Evolutionary conservation across 2,888 invertebrate genomes (phyloP), one percentile per base, ranked within the genome.

Genomic region (Oxystoma pomonae): DNA sequence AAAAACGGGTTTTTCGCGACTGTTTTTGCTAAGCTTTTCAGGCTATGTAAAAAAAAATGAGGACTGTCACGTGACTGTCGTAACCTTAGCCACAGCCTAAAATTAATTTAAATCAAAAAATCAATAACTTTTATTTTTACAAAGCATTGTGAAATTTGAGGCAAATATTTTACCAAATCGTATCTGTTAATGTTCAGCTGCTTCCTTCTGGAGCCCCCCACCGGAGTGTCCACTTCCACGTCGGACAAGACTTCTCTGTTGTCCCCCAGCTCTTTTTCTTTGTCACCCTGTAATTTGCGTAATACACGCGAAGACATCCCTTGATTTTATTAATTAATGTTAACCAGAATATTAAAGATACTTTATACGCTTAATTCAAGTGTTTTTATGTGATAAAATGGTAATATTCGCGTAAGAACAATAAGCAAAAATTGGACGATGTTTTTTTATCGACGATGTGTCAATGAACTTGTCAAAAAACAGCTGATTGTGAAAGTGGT

Each of bases 151-250:
- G n/a, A n/a, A n/a, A n/a, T n/a, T n/a, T n/a, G n/a, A n/a, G n/a
- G n/a, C n/a, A n/a, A n/a, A n/a, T n/a, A n/a, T n/a, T 82, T 79
- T 82, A 90, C 90, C 85, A 90, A 81, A 81, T 88, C 87, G 72
- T 89, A 90, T 70, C 87, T 83, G 80, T 88, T 88, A 62, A 86
- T 81, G 73, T 88, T 86, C 60, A 86, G 80, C 67, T 83, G 83
- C 72, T 87, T 86, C 69, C 84, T 82, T 70, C 85, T 81, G 51
- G 81, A 81, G 64, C 83, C 82, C 65, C 81, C 82, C 60, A 79
- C 76, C 51, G 83, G 82, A 61, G 82, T 78, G 72, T 87, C 86
- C 20, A 78, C 78, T 65, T 85, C 85, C 16, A 64, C 50, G 72
- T 83, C 84, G 61, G 83, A 85, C 65, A 81, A 75, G 71, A 82